Conservation (phyloP, 2,113 vertebrate species). For the Limnothrissa miodon region DNA sequence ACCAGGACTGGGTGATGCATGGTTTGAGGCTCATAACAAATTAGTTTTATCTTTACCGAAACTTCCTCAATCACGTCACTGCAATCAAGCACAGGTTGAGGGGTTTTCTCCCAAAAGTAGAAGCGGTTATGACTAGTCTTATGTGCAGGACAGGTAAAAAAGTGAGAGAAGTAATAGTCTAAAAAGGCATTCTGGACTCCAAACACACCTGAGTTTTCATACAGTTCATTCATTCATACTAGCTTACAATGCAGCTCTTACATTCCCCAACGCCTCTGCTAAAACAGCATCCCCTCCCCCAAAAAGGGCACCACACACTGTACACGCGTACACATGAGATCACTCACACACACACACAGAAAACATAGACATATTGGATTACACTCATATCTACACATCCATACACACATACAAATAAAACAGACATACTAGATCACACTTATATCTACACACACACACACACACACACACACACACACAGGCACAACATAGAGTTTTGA, state of each 20-base stretch:
- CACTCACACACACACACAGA: neutral
- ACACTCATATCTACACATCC: neutral
- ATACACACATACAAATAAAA: neutral
- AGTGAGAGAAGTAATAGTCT: constrained; percentile 41
- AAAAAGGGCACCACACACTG: constrained; percentile 1
- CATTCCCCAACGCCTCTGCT: constrained; percentile 42
- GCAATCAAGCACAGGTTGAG: constrained; percentile 57
- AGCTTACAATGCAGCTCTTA: constrained; percentile 43
- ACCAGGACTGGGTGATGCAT: constrained; percentile 40
- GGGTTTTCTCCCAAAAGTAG: constrained; percentile 38
- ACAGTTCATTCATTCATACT: constrained; percentile 44
- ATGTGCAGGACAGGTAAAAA: constrained; percentile 56
- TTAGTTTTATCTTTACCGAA: neutral
- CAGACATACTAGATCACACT: neutral
- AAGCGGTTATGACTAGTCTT: constrained; percentile 51
- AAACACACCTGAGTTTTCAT: constrained; percentile 61
- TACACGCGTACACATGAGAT: neutral
- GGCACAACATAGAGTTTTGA: neutral
- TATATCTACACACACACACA: neutral
- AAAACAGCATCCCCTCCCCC: constrained; percentile 14
- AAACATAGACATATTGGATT: no score
- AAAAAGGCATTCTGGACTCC: constrained; percentile 43
- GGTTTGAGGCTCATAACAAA: constrained; percentile 35
- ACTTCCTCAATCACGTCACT: constrained; percentile 50
- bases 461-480: neutral